These are phyloP conservation scores for Chaenocephalus aceratus DNA, from an alignment of 2,113 vertebrate species.

Conservation along the genomic window DNA sequence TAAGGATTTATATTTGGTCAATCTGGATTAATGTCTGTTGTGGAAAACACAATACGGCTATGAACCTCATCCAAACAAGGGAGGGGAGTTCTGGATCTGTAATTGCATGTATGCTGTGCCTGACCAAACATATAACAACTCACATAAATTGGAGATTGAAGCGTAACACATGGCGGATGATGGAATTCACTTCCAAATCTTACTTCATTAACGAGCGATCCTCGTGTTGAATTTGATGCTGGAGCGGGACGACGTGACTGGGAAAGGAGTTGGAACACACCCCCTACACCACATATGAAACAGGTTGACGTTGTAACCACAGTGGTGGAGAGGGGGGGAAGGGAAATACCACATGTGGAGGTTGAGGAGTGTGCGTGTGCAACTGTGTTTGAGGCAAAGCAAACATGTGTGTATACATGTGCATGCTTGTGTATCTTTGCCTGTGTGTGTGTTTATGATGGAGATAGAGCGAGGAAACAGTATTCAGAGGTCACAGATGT, in stretches of 20 bases:
- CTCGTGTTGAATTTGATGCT: conserved; percentile 40
- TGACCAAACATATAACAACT: conserved; percentile 71
- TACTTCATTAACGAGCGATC: conserved; percentile 60
- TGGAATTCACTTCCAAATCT: conserved; percentile 48
- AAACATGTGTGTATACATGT: not conserved
- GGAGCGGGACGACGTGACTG: conserved; percentile 17
- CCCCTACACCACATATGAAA: conserved; percentile 36
- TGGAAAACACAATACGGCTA: conserved; percentile 71
- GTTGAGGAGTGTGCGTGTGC: conserved; percentile 8
- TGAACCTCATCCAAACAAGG: conserved; percentile 69
- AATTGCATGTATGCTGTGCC: conserved; percentile 70
- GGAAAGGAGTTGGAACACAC: conserved; percentile 30
- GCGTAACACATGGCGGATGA: conserved; percentile 59
- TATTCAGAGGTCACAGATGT: conserved; percentile 47
- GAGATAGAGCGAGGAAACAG: conserved; percentile 49
- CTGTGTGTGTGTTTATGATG: conserved; percentile 8
- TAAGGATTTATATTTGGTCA: conserved; percentile 68
- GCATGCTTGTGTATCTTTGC: not conserved
- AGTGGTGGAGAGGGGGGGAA: conserved; percentile 27
- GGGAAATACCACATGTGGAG: conserved; percentile 15
- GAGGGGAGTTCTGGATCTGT: conserved; percentile 56
- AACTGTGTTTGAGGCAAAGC: not conserved
- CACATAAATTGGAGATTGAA: conserved; percentile 60
- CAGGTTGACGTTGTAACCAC: conserved; percentile 57
- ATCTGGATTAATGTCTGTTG: conserved; percentile 75